Percentiles rank a stretch among this genome's conserved stretches.
Conservation (phyloP, 2,113 vertebrate genomes). For the Ibidorhyncha struthersii region DNA sequence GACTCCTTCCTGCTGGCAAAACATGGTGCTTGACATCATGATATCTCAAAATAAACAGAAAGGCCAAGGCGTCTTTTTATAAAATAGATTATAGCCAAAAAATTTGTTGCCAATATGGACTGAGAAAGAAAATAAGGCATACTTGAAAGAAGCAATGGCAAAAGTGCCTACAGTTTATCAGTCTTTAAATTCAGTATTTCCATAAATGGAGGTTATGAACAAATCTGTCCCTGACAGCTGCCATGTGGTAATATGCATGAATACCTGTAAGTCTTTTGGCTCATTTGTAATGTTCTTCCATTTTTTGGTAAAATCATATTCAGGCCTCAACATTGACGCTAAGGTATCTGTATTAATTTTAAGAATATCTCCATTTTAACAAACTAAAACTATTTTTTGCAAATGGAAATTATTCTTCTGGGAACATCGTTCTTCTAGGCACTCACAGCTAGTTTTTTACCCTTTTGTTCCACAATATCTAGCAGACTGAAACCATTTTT, state of each 20-base stretch:
- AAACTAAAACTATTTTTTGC: conserved; percentile 10
- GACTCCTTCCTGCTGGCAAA: background rate
- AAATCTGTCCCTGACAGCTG: background rate
- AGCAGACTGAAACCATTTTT: background rate
- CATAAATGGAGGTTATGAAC: background rate
- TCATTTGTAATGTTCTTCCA: background rate
- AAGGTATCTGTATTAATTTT: background rate
- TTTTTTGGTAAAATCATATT: background rate
- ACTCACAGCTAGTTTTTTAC: background rate
- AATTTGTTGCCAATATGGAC: background rate
- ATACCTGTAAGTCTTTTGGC: background rate
- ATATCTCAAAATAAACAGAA: background rate
- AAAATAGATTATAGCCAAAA: background rate
- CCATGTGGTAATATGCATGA: background rate
- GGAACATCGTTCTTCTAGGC: background rate
- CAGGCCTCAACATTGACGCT: background rate
- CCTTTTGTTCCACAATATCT: conserved; percentile 29
- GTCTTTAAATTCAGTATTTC: background rate
- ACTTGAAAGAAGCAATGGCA: background rate
- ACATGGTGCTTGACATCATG: background rate
- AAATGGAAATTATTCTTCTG: background rate
- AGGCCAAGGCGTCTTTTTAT: background rate
- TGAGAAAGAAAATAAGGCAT: background rate
- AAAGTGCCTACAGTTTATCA: background rate
- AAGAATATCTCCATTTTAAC: background rate